These are phyloP conservation scores for Drosophila emarginata DNA, from an alignment of 2,888 invertebrate species.

Conservation along the genomic window DNA sequence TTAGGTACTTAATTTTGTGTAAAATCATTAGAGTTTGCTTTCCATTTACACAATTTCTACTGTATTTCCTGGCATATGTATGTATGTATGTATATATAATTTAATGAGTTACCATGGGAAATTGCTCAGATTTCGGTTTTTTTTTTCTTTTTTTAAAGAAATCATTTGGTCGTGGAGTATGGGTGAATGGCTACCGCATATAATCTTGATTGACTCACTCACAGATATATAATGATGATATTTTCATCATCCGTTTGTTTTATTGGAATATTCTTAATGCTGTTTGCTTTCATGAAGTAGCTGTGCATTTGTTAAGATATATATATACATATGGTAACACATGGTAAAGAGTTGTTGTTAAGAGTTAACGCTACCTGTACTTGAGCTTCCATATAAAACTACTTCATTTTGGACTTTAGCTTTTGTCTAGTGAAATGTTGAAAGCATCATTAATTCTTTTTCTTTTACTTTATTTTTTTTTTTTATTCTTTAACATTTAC, in stretches of 20 bases:
- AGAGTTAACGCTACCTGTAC: conserved; percentile 59
- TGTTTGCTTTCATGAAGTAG: conserved; percentile 44
- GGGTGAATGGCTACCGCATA: conserved; percentile 34
- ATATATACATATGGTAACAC: not conserved
- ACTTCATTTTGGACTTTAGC: conserved; percentile 24
- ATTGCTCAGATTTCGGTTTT: conserved; percentile 11
- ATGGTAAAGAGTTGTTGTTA: conserved; percentile 20
- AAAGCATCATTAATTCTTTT: conserved; percentile 68
- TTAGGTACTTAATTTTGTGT: conserved; percentile 32
- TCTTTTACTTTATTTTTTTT: conserved; percentile 44
- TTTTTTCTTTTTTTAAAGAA: not conserved
- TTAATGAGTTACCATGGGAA: conserved; percentile 22
- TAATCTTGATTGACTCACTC: conserved; percentile 67
- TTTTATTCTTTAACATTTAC: conserved; percentile 58
- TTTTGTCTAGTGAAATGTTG: conserved; percentile 72
- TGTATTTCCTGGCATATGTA: conserved; percentile 3
- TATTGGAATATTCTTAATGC: conserved; percentile 53
- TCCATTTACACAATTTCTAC: not conserved
- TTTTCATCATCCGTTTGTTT: conserved; percentile 71
- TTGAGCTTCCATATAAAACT: conserved; percentile 44
- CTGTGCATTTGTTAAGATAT: conserved; percentile 58
- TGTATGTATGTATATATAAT: not conserved
- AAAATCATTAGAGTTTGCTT: conserved; percentile 32
- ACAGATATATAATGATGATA: conserved; percentile 58
- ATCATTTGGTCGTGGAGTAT: too few species aligned